Evolutionary conservation across 2,797 vertebrate species (phyloP).

Genomic region (Agapornis canus): DNA sequence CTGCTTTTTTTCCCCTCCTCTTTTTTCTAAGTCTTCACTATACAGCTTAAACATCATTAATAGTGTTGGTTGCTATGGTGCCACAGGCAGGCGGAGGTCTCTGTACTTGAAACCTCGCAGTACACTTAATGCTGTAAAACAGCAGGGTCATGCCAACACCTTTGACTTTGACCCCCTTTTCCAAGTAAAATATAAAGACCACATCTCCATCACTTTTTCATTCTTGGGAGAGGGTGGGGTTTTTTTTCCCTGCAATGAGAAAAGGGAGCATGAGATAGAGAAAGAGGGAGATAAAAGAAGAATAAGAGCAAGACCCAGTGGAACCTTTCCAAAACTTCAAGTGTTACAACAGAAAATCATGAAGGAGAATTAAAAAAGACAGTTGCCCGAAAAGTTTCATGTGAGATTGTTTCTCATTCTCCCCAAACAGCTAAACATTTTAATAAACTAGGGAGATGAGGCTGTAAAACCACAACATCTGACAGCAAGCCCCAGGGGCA

Average conservation of each 20-base stretch:
- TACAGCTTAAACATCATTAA: conserved; percentile 45
- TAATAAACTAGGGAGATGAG: conserved; percentile 56
- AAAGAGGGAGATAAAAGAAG: neutral
- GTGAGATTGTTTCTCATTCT: conserved; percentile 32
- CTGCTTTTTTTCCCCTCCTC: conserved; percentile 4
- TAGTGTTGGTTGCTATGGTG: conserved; percentile 56
- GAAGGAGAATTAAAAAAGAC: neutral
- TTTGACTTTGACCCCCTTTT: conserved; percentile 35
- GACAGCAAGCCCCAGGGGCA: conserved; percentile 48
- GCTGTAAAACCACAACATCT: conserved; percentile 52
- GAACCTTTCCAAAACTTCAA: neutral
- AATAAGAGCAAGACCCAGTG: neutral
- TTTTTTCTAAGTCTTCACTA: conserved; percentile 32
- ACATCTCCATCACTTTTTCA: neutral
- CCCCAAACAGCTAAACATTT: conserved; percentile 50
- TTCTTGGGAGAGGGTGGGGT: neutral
- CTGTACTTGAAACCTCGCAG: conserved; percentile 18
- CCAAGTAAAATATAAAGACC: conserved; percentile 14
- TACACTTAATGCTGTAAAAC: conserved; percentile 42
- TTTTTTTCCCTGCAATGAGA: neutral
- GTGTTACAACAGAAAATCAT: conserved; percentile 6
- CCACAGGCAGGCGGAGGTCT: conserved; percentile 1
- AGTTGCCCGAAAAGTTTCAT: conserved; percentile 14
- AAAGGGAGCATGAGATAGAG: neutral
- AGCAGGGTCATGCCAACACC: conserved; percentile 21